phyloP scores from a whole-genome alignment of 2,113 vertebrate species.

The Rattus norvegicus region DNA sequence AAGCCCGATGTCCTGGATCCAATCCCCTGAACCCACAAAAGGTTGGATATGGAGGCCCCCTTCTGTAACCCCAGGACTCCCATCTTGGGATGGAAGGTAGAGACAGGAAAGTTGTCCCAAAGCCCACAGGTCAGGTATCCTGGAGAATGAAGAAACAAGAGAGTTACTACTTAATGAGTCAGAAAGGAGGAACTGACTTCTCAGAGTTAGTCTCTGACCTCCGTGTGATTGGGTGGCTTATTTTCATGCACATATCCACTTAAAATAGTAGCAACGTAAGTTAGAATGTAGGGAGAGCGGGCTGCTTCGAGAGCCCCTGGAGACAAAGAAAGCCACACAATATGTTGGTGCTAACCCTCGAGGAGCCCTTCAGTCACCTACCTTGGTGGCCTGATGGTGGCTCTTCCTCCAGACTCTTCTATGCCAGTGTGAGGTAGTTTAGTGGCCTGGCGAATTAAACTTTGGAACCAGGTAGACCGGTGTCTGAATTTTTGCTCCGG shows the following conservation, averaged over 20 bases:
- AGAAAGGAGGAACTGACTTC: background rate
- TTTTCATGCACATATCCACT: too few relatives aligned
- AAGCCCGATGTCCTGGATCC: background rate
- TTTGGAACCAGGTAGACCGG: conserved; percentile 72
- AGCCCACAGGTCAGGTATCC: background rate
- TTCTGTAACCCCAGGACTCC: background rate
- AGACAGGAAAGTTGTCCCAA: background rate
- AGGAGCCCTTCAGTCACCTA: background rate
- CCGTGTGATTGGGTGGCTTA: too few relatives aligned
- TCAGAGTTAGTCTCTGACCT: background rate
- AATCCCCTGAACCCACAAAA: background rate
- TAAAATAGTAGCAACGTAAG: background rate
- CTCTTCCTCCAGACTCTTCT: background rate
- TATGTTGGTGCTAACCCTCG: background rate
- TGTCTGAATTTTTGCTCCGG: conserved; percentile 73
- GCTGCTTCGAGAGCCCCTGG: background rate
- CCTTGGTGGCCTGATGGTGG: background rate
- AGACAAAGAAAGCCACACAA: background rate
- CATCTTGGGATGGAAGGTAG: too few relatives aligned
- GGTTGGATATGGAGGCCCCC: background rate
- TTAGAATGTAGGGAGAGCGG: background rate
- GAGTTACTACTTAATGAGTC: background rate
- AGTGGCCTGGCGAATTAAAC: background rate
- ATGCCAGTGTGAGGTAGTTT: background rate
- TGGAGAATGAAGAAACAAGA: background rate